Evolutionary conservation across 1,140 invertebrate species (phyloP).

Genomic region (Drosophila watanabei): DNA sequence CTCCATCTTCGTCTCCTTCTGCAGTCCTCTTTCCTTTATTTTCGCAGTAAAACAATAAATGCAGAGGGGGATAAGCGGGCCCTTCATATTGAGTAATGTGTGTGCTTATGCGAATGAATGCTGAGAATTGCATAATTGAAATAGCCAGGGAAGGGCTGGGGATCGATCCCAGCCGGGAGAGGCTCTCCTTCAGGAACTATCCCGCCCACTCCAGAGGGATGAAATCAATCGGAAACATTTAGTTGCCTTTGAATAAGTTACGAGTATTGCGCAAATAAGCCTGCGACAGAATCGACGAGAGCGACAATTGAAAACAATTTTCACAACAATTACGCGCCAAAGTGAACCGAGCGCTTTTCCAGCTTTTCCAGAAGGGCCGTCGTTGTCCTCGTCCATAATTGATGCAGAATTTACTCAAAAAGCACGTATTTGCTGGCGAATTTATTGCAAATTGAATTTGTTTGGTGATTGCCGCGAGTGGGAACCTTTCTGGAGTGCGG

Average conservation of each 20-base stretch:
- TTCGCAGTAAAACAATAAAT: slow-evolving; percentile 62
- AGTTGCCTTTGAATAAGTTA: slow-evolving; percentile 57
- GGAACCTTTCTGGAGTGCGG: neutral
- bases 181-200: slow-evolving; percentile 2
- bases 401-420: slow-evolving; percentile 41
- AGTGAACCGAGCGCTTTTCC: slow-evolving; percentile 24
- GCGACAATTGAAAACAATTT: slow-evolving; percentile 59
- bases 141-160: slow-evolving; percentile 16
- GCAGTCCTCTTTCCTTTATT: slow-evolving; percentile 8
- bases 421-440: slow-evolving; percentile 18
- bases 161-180: slow-evolving; percentile 29
- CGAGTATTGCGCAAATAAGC: slow-evolving; percentile 45
- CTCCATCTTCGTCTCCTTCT: slow-evolving; percentile 9
- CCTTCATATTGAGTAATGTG: slow-evolving; percentile 58
- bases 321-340: slow-evolving; percentile 61
- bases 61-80: slow-evolving; percentile 46
- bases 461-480: slow-evolving; percentile 18
- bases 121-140: slow-evolving; percentile 60
- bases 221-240: slow-evolving; percentile 52
- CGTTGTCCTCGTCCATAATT: slow-evolving; percentile 53
- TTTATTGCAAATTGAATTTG: slow-evolving; percentile 40
- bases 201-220: slow-evolving; percentile 3
- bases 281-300: slow-evolving; percentile 14
- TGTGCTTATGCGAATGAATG: slow-evolving; percentile 43
- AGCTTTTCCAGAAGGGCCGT: slow-evolving; percentile 29